Base-by-base conservation (phyloP, 2,888 invertebrate genomes). In the Girardia tigrina region DNA sequence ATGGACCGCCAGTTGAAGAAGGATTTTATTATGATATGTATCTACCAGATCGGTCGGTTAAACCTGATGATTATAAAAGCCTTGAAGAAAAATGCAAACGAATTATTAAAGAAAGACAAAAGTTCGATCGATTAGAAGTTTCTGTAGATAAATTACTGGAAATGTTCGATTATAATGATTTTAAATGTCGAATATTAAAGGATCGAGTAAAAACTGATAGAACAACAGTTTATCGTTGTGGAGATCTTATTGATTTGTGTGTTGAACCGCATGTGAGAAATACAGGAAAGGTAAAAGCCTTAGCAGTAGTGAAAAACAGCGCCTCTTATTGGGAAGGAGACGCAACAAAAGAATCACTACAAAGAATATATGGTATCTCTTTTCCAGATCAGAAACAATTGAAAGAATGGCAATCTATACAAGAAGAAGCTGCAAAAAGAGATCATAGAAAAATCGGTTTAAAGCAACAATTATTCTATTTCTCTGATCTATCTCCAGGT, bases 401-500 rank as follows among this genome's bases (percentile, higher is more conserved):
- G n/a, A n/a, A n/a, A n/a, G n/a, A n/a, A n/a, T n/a, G n/a, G n/a
- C n/a, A n/a, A n/a, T n/a, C n/a, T n/a, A n/a, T n/a, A n/a, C n/a
- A n/a, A n/a, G 95, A 94, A 81, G 95, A 97, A 83, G 95, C 95
- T 0, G 94, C 94, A 0, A 94, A 94, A 84, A 87, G 95, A 75
- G 95, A 97, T 85, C 95, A 97, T 82, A 87, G 95, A 78, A 94
- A 94, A 85, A 89, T 97, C 81, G 85, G 90, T 84, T 74, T 76
- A 87, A 94, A 98, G 80, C 98, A 98, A 87, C 95, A 98, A 85
- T 84, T 98, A 75, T 99, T 91, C 86, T 97, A 98, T 87, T 99
- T 99, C 88, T 93, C 98, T 84, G 95, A 95, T 85, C 84, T 97
- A 42, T 94, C 94, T 12, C 98, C 98, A 0, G 98, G 98, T 0